Evolutionary conservation across 2,888 invertebrate genomes (phyloP).

Genomic region (Pecten maximus): DNA sequence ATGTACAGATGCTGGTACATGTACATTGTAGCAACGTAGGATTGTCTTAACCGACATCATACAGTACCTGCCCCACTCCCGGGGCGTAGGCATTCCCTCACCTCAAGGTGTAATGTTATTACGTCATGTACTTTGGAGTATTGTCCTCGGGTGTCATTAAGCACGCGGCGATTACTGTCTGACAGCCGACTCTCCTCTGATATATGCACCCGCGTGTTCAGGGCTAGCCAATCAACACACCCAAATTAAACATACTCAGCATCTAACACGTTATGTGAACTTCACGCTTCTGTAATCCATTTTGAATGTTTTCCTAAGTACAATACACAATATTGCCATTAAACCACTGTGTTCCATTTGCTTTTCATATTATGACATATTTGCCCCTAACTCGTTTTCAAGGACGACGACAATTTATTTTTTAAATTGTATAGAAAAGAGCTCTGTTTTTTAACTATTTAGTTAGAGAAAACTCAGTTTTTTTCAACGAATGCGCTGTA

Average conservation of each 20-base stretch:
- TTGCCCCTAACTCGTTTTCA: background rate
- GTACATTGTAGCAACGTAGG: background rate
- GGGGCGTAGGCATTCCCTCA: background rate
- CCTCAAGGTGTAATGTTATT: background rate
- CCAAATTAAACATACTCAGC: background rate
- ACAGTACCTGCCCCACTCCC: background rate
- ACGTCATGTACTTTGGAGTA: background rate
- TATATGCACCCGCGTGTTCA: background rate
- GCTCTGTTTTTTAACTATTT: background rate
- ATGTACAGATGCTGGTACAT: too few species aligned
- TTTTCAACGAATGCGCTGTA: background rate
- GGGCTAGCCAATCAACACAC: background rate
- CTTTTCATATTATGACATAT: background rate
- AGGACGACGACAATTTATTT: background rate
- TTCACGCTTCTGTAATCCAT: conserved; percentile 4
- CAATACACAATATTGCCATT: background rate
- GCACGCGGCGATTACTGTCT: background rate
- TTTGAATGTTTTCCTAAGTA: background rate
- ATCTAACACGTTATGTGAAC: background rate
- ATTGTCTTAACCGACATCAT: background rate
- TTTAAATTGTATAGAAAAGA: background rate
- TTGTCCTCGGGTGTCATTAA: background rate
- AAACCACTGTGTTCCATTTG: background rate
- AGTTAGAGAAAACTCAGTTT: background rate
- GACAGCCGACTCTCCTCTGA: background rate